These are phyloP conservation scores for Crotalus helleri DNA, from an alignment of 2,113 vertebrate species.

Conservation along the genomic window DNA sequence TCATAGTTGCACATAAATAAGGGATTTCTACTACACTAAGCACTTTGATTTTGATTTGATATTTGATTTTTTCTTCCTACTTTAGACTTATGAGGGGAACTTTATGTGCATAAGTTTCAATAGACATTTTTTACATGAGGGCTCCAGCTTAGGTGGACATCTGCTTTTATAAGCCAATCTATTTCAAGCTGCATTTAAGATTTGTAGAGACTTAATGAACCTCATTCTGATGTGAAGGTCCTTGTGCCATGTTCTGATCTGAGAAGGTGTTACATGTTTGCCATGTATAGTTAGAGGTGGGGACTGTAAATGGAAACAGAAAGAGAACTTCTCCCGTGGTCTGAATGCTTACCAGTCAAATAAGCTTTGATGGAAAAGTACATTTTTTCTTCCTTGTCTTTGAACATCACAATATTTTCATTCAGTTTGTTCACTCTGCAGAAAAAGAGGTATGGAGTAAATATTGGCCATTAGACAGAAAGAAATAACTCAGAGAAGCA, in stretches of 20 bases:
- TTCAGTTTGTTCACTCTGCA: slow-evolving; percentile 20
- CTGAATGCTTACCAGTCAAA: neutral
- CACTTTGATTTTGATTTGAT: neutral
- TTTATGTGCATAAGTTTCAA: neutral
- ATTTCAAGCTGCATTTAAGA: neutral
- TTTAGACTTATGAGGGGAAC: neutral
- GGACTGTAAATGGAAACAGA: neutral
- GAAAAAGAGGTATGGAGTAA: neutral
- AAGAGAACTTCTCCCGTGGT: too few species aligned
- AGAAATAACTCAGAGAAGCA: neutral
- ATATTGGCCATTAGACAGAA: neutral
- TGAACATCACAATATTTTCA: neutral
- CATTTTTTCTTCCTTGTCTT: slow-evolving; percentile 1
- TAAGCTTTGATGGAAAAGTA: slow-evolving; percentile 33
- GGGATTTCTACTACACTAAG: neutral
- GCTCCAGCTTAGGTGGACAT: neutral
- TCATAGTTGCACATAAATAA: neutral
- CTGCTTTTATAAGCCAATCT: neutral
- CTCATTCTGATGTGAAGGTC: neutral
- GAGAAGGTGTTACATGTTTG: neutral
- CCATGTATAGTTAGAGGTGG: neutral
- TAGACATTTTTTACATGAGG: neutral
- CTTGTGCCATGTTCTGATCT: neutral
- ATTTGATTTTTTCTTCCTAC: neutral
- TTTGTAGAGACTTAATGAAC: neutral